Evolutionary conservation across 1,140 invertebrate genomes (phyloP).

Genomic region (Leguminivora glycinivorella): DNA sequence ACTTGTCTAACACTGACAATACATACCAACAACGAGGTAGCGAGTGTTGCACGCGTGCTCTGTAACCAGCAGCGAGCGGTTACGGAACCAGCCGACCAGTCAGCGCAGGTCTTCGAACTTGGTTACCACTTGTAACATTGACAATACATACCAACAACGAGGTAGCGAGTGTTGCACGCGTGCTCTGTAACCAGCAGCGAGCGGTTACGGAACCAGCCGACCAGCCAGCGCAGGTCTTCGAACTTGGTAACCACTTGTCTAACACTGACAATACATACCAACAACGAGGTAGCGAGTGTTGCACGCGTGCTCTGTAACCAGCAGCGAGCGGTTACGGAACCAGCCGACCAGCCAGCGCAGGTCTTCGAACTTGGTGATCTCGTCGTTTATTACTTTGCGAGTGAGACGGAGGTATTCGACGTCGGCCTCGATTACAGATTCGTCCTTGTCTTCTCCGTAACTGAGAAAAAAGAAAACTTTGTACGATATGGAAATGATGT

Average conservation of each 20-base stretch:
- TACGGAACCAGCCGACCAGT: slow-evolving; percentile 64
- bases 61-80: slow-evolving; percentile 61
- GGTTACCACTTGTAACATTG: too few relatives aligned
- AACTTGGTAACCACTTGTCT: slow-evolving; percentile 61
- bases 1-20: too few relatives aligned
- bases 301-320: slow-evolving; percentile 66
- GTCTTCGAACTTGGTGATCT: slow-evolving; percentile 73
- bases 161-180: slow-evolving; percentile 66
- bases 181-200: slow-evolving; percentile 64
- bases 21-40: slow-evolving; percentile 48
- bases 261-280: too few relatives aligned
- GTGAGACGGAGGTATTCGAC: slow-evolving; percentile 68
- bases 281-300: slow-evolving; percentile 61
- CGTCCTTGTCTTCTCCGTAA: slow-evolving; percentile 70
- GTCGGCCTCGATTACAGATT: slow-evolving; percentile 69
- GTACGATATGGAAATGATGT: too few relatives aligned
- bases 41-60: slow-evolving; percentile 59
- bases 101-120: slow-evolving; percentile 43
- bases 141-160: slow-evolving; percentile 54
- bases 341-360: slow-evolving; percentile 68
- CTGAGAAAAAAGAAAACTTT: slow-evolving; percentile 40
- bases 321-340: slow-evolving; percentile 63
- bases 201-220: slow-evolving; percentile 68
- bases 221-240: slow-evolving; percentile 67
- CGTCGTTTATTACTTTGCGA: slow-evolving; percentile 68